Evolutionary conservation across 2,113 vertebrate genomes (phyloP), one percentile per base, ranked within the genome.

Genomic region (Zapus hudsonius): DNA sequence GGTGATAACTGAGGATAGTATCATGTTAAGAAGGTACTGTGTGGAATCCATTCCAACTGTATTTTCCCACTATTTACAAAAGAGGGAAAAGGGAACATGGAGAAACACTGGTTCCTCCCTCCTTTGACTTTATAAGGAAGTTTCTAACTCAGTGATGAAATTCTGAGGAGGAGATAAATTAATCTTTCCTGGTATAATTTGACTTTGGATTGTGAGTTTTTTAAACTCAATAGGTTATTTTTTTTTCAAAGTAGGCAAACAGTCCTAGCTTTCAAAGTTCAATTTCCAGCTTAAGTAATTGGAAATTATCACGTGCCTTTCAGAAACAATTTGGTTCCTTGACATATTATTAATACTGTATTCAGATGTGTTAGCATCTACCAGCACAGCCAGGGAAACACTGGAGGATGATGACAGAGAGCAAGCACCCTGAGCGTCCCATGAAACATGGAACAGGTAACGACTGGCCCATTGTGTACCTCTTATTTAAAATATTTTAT

Each of bases 251-350:
- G 79, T 76, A 67, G 85, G 40, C 59, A 81, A 87, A 74, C 64
- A 19, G 52, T 64, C n/a, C 59, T 89, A 78, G 52, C 64, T 94
- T 93, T 90, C 86, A 64, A 83, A 74, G 79, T 92, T 94, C 70
- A 72, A 29, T 64, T 92, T 88, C 70, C 29, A 92, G 17, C 63
- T 81, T 84, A 83, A 82, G 40, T 78, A 74, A 61, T 10, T 80
- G 78, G 64, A 90, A 88, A 90, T 64, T 44, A 29, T 93, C 38
- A 64, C 7, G 0, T 84, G n/a, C 57, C 75, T 84, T 87, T 40
- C 57, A 44, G 78, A 85, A 67, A 67, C 12, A 4, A 20, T 57
- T 81, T 70, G 52, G 67, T 67, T 88, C 81, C 84, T 78, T 82
- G 10, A 91, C 59, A 16, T 33, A 16, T 63, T 86, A 47, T 83